These are phyloP conservation scores for Choloepus hoffmanni DNA, from an alignment of 2,113 vertebrate genomes.

Conservation along the genomic window DNA sequence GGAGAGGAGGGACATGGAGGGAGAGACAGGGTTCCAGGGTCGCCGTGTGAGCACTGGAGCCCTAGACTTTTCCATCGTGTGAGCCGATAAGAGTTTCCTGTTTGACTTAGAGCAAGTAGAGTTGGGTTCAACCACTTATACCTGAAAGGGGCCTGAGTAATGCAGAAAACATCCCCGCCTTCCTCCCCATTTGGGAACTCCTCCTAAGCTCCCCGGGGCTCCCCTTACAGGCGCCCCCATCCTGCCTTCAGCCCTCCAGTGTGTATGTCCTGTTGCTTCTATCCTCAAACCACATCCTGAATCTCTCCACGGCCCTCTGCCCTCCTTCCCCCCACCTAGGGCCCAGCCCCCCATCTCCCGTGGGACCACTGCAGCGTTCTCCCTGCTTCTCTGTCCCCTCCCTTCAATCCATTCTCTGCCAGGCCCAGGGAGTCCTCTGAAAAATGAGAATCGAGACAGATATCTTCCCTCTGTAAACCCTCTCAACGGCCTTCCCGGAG, in stretches of 20 bases:
- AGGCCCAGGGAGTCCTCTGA: neutral
- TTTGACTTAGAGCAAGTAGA: neutral
- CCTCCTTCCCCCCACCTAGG: neutral
- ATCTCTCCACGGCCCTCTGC: neutral
- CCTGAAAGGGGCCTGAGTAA: neutral
- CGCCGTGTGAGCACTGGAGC: neutral
- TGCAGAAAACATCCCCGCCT: neutral
- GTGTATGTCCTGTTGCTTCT: neutral
- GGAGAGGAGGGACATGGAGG: too few relatives aligned
- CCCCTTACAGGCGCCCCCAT: neutral
- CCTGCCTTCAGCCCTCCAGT: neutral
- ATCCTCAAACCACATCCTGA: neutral
- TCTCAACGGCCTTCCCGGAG: neutral
- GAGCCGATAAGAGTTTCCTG: neutral
- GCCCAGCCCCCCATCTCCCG: neutral
- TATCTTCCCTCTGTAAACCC: neutral
- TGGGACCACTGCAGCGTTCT: neutral
- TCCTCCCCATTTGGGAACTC: neutral
- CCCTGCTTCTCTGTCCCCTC: neutral
- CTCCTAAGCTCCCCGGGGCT: too few relatives aligned
- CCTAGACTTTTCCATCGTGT: accelerated
- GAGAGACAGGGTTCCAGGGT: too few relatives aligned
- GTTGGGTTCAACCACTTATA: neutral
- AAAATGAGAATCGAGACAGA: neutral
- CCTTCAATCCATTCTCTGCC: neutral